Percentiles rank a stretch among this genome's conserved stretches.
Conservation (phyloP, 1,140 invertebrate genomes). For the Luehdorfia chinensis region DNA sequence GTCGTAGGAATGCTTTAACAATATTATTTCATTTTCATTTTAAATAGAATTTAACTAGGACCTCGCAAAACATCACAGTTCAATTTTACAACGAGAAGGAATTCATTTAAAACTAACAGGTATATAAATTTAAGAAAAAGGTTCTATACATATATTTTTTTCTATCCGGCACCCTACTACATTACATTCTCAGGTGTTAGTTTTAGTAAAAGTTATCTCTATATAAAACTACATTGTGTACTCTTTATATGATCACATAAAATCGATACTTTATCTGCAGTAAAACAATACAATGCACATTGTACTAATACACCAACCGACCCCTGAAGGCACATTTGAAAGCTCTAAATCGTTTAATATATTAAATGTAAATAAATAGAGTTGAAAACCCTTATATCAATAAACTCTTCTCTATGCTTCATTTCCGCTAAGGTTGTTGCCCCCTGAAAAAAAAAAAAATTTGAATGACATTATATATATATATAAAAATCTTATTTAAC, state of each 20-base stretch:
- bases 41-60: neutral
- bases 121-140: constrained; percentile 6
- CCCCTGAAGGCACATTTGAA: constrained; percentile 53
- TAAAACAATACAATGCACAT: constrained; percentile 37
- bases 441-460: constrained; percentile 10
- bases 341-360: constrained; percentile 41
- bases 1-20: constrained; percentile 41
- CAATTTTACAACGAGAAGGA: constrained; percentile 8
- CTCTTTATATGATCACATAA: constrained; percentile 14
- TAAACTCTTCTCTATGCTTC: constrained; percentile 7
- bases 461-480: neutral
- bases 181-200: neutral
- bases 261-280: constrained; percentile 8
- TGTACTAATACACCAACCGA: constrained; percentile 50
- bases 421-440: constrained; percentile 16
- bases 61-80: constrained; percentile 12
- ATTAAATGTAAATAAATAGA: constrained; percentile 22
- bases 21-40: constrained; percentile 33
- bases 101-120: constrained; percentile 15
- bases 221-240: constrained; percentile 28
- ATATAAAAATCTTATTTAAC: neutral
- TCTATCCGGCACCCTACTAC: constrained; percentile 2
- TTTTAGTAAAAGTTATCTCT: constrained; percentile 15
- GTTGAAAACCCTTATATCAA: constrained; percentile 12
- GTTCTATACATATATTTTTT: constrained; percentile 1